These are phyloP conservation scores for Syngnathus rostellatus DNA, from an alignment of 2,797 vertebrate genomes.

Conservation along the genomic window DNA sequence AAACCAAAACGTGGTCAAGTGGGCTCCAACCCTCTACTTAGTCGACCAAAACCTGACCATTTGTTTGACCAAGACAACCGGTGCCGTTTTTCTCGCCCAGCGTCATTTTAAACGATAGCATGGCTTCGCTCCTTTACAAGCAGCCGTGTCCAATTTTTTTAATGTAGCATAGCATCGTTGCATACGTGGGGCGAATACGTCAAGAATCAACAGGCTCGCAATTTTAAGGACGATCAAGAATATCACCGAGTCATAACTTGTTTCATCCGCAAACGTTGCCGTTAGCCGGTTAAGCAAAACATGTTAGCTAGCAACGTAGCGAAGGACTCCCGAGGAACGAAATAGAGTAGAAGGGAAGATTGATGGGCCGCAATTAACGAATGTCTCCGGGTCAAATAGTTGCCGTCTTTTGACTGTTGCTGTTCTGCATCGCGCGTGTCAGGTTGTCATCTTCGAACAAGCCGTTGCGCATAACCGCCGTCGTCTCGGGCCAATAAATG, in stretches of 20 bases:
- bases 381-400: background rate
- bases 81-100: background rate
- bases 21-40: background rate
- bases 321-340: background rate
- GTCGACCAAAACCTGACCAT: background rate
- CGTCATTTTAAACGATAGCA: too few species aligned
- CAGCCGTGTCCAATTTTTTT: too few species aligned
- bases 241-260: too few species aligned
- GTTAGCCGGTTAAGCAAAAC: background rate
- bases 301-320: background rate
- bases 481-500: background rate
- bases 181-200: too few species aligned
- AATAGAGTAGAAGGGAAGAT: background rate
- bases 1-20: conserved; percentile 3
- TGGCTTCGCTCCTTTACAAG: too few species aligned
- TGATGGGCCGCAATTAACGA: background rate
- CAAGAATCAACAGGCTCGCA: too few species aligned
- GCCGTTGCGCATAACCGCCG: conserved; percentile 8
- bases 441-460: background rate
- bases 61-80: background rate
- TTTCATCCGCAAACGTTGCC: background rate
- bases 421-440: background rate
- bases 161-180: background rate
- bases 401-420: background rate
- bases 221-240: too few species aligned